A percentile compares a stretch with the other conserved stretches of the same genome.
Evolutionary conservation across 1,140 invertebrate genomes (phyloP).

Genomic region (Halictus rubicundus): DNA sequence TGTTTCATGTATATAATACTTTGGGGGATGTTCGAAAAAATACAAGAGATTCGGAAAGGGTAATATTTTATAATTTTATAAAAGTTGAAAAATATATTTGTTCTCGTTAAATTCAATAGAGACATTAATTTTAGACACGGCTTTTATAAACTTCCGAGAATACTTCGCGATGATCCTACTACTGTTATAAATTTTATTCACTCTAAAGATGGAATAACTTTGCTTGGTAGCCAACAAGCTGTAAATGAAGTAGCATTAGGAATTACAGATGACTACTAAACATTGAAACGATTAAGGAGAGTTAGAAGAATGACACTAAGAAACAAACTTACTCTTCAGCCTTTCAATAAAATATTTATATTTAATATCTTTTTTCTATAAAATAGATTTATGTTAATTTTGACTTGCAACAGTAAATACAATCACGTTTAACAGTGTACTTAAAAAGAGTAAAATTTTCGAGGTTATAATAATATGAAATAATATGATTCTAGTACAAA

Average conservation of each 20-base stretch:
- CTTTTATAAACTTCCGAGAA: conserved; percentile 21
- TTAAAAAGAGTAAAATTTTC: not conserved
- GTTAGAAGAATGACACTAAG: not conserved
- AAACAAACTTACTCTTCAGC: not conserved
- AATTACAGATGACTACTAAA: conserved; percentile 20
- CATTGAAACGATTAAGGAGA: not conserved
- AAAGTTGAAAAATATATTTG: not conserved
- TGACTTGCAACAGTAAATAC: conserved; percentile 4
- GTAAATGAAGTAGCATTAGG: conserved; percentile 26
- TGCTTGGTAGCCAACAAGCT: conserved; percentile 36
- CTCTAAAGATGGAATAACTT: conserved; percentile 27
- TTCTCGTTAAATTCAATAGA: not conserved
- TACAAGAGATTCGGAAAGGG: conserved; percentile 16
- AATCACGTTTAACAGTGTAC: not conserved
- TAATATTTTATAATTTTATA: not conserved
- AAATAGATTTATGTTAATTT: conserved; percentile 25
- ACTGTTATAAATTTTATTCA: conserved; percentile 23
- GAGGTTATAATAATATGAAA: conserved; percentile 5
- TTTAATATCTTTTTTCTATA: conserved; percentile 5
- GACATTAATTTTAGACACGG: conserved; percentile 4
- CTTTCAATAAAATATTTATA: conserved; percentile 19
- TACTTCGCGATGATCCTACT: not conserved
- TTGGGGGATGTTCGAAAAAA: conserved; percentile 28
- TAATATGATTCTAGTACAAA: conserved; percentile 15
- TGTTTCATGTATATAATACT: conserved; percentile 5